Base-by-base conservation (phyloP, 2,797 vertebrate species). In the Mormyrus hasselquistii region DNA sequence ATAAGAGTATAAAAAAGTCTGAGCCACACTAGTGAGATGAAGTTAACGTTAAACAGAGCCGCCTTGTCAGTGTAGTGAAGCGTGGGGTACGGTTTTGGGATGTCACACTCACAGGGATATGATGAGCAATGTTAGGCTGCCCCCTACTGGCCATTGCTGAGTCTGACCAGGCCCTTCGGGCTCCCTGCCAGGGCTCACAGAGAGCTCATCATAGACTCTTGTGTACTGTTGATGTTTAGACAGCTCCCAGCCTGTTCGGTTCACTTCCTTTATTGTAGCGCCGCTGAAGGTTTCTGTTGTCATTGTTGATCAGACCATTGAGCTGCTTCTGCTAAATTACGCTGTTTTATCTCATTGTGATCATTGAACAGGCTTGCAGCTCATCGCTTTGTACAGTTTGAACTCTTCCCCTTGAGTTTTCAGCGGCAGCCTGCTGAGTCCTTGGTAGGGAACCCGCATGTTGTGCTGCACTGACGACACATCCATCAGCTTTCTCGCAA, bases 321-420 rank as follows among this genome's bases (percentile, higher is more conserved):
- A 59, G 82, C 82, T 86, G 88, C 25, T 57, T 38, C 29, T 73
- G 55, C 41, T 73, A 49, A 90, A 69, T 76, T 88, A 50, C 22
- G 6, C 50, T 82, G 50, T 49, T 22, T 79, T 86, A 89, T 22
- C 57, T 59, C 7, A 8, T 8, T 22, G 19, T 59, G 57, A 76
- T 16, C 69, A 12, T 41, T 14, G 25, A 41, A 12, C 22, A 8
- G 14, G 50, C 29, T 49, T 29, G 9, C 52, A 84, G 76, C 14
- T 19, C 49, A 29, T 84, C 41, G 9, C 79, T 34, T 55, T 25
- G 2, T 65, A 52, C 47, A 9, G 83, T 47, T n/a, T 3, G 52
- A n/a, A 44, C 4, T 82, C 19, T 25, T 76, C 22, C 41, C 41
- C 9, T 85, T 41, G 53, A 47, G 34, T 89, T 52, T 12, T n/a